Conservation (phyloP, 2,113 vertebrate species). For the Chaetorhynchus papuensis region DNA sequence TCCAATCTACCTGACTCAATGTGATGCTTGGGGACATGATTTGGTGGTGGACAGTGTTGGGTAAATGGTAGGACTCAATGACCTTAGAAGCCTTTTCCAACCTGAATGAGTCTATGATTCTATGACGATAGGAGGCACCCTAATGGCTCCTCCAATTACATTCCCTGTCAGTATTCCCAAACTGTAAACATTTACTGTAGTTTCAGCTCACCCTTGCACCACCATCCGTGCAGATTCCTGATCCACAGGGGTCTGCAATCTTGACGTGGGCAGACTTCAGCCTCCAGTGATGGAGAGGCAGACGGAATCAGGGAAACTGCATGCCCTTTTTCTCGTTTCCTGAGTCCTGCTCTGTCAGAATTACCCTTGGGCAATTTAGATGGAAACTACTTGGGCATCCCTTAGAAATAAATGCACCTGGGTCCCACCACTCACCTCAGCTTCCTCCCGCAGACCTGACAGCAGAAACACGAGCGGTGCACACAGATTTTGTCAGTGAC, state of each 20-base stretch:
- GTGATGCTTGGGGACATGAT: background rate
- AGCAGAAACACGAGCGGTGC: slow-evolving; percentile 82
- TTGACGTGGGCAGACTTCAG: background rate
- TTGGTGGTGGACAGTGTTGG: background rate
- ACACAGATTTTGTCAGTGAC: slow-evolving; percentile 71
- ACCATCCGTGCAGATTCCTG: background rate
- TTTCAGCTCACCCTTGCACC: background rate
- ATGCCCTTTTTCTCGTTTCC: background rate
- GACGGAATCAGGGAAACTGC: background rate
- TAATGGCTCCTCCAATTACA: background rate
- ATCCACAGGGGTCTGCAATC: background rate
- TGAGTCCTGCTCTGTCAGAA: background rate
- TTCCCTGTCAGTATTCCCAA: background rate
- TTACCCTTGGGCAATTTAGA: background rate
- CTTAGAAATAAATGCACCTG: background rate
- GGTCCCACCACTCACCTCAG: slow-evolving; percentile 76
- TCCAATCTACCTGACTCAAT: background rate
- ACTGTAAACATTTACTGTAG: background rate
- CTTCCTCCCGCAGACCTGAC: slow-evolving; percentile 78
- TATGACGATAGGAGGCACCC: background rate
- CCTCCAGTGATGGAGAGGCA: background rate
- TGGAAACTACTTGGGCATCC: background rate
- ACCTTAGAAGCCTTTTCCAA: background rate
- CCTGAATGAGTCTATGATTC: background rate
- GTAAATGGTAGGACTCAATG: background rate